phyloP scores from a whole-genome alignment of 2,113 vertebrate genomes.

The Microtus ochrogaster region DNA sequence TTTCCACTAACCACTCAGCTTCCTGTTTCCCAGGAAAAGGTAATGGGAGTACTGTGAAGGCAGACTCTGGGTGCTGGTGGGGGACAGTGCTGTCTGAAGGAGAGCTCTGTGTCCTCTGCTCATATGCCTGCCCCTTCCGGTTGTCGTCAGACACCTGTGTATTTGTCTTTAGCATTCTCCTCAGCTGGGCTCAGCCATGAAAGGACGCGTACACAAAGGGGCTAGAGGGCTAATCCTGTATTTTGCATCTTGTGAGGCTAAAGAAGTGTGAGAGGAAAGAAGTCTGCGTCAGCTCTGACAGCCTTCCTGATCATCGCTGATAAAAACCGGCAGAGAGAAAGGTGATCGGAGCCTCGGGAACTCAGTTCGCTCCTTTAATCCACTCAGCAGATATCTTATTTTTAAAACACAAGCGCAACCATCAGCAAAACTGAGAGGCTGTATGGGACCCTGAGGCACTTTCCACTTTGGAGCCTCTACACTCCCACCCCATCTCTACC shows the following conservation, averaged over 20 bases:
- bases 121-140: neutral
- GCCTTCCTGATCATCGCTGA: neutral
- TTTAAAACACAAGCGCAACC: conserved; percentile 55
- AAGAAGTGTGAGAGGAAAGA: conserved; percentile 21
- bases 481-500: neutral
- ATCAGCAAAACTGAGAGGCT: conserved; percentile 58
- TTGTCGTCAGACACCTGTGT: neutral
- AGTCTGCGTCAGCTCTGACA: conserved; percentile 50
- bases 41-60: neutral
- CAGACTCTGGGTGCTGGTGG: neutral
- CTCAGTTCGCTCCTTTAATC: conserved; percentile 65
- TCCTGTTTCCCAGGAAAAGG: neutral
- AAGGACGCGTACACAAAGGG: rapidly evolving
- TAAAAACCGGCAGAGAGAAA: conserved; percentile 60
- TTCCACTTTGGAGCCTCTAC: conserved; percentile 30
- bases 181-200: neutral
- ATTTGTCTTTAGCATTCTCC: neutral
- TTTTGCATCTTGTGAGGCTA: neutral
- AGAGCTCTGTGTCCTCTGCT: neutral
- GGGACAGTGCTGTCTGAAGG: neutral
- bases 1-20: neutral
- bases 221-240: neutral
- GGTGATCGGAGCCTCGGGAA: conserved; percentile 63
- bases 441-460: conserved; percentile 43
- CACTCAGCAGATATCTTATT: conserved; percentile 76